Conservation (phyloP, 1,140 invertebrate genomes). For the Harpegnathos saltator region DNA sequence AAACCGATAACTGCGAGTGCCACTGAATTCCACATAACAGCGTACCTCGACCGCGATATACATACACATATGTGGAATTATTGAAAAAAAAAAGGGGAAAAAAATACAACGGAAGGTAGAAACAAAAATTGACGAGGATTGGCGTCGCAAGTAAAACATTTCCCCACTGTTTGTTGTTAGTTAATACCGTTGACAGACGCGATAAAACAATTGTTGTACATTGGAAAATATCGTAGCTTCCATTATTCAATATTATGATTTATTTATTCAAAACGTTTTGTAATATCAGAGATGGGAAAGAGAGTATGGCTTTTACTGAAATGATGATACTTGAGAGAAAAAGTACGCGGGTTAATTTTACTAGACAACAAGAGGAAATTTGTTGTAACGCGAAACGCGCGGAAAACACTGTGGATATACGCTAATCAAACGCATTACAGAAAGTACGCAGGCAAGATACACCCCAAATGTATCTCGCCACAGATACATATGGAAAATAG, state of each 20-base stretch:
- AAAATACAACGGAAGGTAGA: too few species aligned
- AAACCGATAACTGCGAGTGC: slow-evolving; percentile 43
- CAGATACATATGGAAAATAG: too few species aligned
- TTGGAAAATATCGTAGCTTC: slow-evolving; percentile 16
- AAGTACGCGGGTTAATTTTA: slow-evolving; percentile 11
- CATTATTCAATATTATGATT: slow-evolving; percentile 33
- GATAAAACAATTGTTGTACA: slow-evolving; percentile 21
- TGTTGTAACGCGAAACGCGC: neutral
- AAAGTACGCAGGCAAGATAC: too few species aligned
- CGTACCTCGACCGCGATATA: neutral
- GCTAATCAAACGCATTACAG: neutral
- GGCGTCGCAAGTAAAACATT: slow-evolving; percentile 42
- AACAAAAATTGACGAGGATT: slow-evolving; percentile 11
- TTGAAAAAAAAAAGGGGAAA: slow-evolving; percentile 5
- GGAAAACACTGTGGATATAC: neutral
- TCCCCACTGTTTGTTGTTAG: slow-evolving; percentile 27
- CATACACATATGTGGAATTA: neutral
- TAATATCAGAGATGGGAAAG: neutral
- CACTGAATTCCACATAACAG: slow-evolving; percentile 27
- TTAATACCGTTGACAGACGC: slow-evolving; percentile 29
- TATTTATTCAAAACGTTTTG: slow-evolving; percentile 23
- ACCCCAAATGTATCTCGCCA: too few species aligned
- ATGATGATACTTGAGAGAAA: neutral
- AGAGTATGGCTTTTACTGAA: slow-evolving; percentile 23
- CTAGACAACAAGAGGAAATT: slow-evolving; percentile 32